These are phyloP conservation scores for Hipposideros armiger DNA, from an alignment of 2,113 vertebrate genomes.

Conservation along the genomic window DNA sequence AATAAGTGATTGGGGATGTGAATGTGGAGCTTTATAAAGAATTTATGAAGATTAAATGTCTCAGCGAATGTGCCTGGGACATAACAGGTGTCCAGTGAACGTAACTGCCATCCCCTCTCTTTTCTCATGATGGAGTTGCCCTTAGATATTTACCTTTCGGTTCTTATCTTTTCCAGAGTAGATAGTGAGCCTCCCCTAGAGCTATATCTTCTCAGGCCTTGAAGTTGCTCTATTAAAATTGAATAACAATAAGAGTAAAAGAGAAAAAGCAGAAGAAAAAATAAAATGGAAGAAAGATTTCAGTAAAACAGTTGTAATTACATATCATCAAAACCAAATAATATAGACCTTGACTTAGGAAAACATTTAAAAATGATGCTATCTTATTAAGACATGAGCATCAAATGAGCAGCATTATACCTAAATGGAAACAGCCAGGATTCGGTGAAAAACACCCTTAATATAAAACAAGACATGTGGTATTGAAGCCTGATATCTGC, in stretches of 20 bases:
- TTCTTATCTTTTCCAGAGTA: background rate
- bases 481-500: too few relatives aligned
- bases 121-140: background rate
- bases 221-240: background rate
- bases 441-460: background rate
- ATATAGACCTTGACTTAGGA: background rate
- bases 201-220: background rate
- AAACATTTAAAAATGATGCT: background rate
- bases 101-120: background rate
- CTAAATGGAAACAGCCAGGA: accelerated
- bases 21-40: background rate
- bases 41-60: background rate
- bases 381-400: background rate
- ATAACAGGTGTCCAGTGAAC: accelerated
- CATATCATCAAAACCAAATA: background rate
- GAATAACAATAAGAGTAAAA: background rate
- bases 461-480: background rate
- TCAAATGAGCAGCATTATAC: background rate
- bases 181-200: background rate
- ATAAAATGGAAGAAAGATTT: background rate
- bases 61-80: background rate
- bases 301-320: background rate
- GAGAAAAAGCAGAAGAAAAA: background rate
- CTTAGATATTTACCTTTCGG: background rate
- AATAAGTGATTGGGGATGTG: background rate